Evolutionary conservation across 2,113 vertebrate species (phyloP), one percentile per base, ranked within the genome.

Genomic region (Pedetes capensis): DNA sequence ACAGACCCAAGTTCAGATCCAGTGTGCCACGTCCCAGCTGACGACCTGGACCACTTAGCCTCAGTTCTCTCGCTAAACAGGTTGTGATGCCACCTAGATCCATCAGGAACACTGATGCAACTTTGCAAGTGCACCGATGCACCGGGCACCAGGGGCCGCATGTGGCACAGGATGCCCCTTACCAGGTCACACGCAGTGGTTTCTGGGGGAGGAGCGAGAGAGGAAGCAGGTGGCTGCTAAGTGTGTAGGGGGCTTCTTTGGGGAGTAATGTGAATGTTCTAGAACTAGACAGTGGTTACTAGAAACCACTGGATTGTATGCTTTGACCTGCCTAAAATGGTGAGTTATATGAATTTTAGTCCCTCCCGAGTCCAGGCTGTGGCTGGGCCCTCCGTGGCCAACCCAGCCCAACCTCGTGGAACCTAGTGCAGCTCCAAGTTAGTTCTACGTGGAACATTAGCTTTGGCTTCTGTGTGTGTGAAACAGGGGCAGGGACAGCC

Each of bases 61-160:
- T 78, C 51, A 0, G 49, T 4, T 29, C 23, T 12, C 17, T 5
- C 61, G 44, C 2, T 1, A 66, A 25, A 49, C 0, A 29, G 63
- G 42, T 32, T 3, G 0, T 1, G 9, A n/a, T 3, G 42, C 51
- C 0, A 5, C 37, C 7, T 42, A 27, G 0, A 0, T 13, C 63
- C 72, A 8, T 0, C 7, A 6, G 37, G 63, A 37, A 47, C 0
- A 29, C 0, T 4, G 27, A 14, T 4, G 4, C 42, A 25, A 13
- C 51, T 53, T 2, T 6, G 27, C 7, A 34, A 29, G 34, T 1
- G 0, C 6, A 2, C 18, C 3, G 1, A 25, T 53, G n/a, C 66
- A 78, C 27, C 20, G 27, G 57, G 34, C 17, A 34, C 8, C 12
- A 3, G 47, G 53, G 85, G 47, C 61, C 74, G 5, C 2, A 37